A percentile compares a stretch with the other conserved stretches of the same genome.
These are phyloP conservation scores for Embiotoca jacksoni DNA, from an alignment of 2,113 vertebrate genomes.

Conservation along the genomic window DNA sequence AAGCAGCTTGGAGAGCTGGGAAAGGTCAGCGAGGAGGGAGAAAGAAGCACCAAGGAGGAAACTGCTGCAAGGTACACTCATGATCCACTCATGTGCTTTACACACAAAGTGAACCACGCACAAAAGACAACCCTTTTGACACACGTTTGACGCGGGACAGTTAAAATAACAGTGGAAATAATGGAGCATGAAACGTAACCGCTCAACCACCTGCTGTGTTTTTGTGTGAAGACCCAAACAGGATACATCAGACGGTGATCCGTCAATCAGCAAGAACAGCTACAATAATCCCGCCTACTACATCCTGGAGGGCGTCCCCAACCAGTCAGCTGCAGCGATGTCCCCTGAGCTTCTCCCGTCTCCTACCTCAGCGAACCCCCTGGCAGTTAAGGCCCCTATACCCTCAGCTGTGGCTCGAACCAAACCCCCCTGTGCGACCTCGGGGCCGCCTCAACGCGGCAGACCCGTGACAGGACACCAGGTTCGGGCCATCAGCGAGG, in stretches of 20 bases:
- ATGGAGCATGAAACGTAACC: neutral
- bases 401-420: conserved; percentile 69
- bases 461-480: conserved; percentile 73
- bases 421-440: conserved; percentile 80
- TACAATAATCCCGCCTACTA: conserved; percentile 98
- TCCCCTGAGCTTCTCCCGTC: conserved; percentile 81
- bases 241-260: conserved; percentile 84
- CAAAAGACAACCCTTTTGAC: neutral
- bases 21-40: conserved; percentile 89
- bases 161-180: neutral
- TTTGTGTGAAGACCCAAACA: conserved; percentile 83
- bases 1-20: conserved; percentile 84
- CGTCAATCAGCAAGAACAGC: conserved; percentile 89
- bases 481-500: conserved; percentile 82
- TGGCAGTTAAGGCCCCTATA: conserved; percentile 72
- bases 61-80: conserved; percentile 82
- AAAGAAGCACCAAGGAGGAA: conserved; percentile 87
- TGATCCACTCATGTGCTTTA: neutral
- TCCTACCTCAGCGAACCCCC: conserved; percentile 70
- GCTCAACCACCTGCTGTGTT: neutral
- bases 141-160: too few relatives aligned
- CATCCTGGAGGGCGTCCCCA: conserved; percentile 95
- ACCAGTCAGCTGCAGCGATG: conserved; percentile 87
- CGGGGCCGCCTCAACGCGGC: conserved; percentile 58
- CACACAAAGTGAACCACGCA: neutral